Evolutionary conservation across 2,113 vertebrate genomes (phyloP).

Genomic region (Carassius auratus): DNA sequence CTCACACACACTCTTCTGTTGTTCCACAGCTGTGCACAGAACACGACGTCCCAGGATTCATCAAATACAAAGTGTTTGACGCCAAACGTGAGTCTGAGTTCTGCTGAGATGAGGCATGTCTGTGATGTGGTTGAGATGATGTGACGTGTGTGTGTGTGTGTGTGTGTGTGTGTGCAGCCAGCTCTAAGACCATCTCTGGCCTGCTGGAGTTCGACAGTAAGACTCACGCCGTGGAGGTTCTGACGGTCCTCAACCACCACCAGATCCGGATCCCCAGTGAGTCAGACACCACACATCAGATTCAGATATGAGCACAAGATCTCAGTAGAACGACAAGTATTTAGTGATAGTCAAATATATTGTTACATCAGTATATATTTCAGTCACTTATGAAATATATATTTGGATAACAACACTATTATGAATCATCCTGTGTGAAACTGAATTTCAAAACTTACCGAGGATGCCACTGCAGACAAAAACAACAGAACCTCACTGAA

Average conservation of each 20-base stretch:
- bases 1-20: conserved; percentile 51
- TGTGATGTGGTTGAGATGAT: neutral
- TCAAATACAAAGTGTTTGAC: conserved; percentile 97
- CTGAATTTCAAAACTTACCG: too few species aligned
- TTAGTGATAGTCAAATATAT: neutral
- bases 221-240: conserved; percentile 94
- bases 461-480: too few species aligned
- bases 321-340: too few species aligned
- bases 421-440: too few species aligned
- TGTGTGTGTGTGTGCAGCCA: conserved; percentile 72
- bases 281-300: conserved; percentile 43
- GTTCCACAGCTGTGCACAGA: conserved; percentile 88
- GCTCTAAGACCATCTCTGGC: conserved; percentile 94
- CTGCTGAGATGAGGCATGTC: neutral
- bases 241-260: conserved; percentile 96
- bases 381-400: neutral
- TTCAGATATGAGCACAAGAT: too few species aligned
- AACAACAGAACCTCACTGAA: too few species aligned
- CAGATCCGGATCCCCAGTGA: conserved; percentile 98
- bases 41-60: conserved; percentile 89
- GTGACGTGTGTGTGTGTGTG: neutral
- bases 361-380: neutral
- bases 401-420: neutral
- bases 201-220: conserved; percentile 95
- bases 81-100: conserved; percentile 88